phyloP scores from a whole-genome alignment of 53 echinoderm and acorn worm genomes.

The Apostichopus leukothele region DNA sequence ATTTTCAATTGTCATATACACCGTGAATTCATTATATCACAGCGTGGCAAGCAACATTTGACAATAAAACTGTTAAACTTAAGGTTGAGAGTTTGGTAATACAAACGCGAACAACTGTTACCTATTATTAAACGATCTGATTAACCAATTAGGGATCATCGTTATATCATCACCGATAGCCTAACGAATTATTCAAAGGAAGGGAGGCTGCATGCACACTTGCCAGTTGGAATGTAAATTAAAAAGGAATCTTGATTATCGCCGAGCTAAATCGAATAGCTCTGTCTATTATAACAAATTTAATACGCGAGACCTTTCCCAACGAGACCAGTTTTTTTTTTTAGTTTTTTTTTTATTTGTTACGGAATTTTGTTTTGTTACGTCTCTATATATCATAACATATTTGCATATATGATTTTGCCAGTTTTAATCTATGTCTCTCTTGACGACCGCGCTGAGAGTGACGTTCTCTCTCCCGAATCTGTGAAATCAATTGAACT shows the following conservation, averaged over 20 bases:
- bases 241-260: conserved; percentile 6
- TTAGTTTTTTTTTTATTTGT: background rate
- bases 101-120: conserved; percentile 3
- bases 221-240: background rate
- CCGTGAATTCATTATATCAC: background rate
- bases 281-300: conserved; percentile 5
- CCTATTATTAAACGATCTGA: conserved; percentile 1
- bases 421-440: conserved; percentile 25
- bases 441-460: background rate
- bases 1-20: conserved; percentile 7
- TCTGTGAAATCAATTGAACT: conserved; percentile 43
- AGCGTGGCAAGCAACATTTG: background rate
- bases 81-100: background rate
- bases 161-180: background rate
- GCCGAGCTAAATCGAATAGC: conserved; percentile 16
- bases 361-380: conserved; percentile 30
- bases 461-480: conserved; percentile 4
- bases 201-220: background rate
- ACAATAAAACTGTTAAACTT: background rate
- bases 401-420: conserved; percentile 17
- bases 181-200: background rate
- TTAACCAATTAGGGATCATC: conserved; percentile 29
- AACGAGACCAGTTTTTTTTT: background rate
- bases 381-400: conserved; percentile 12
- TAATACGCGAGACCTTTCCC: background rate